Base-by-base conservation (phyloP, 2,888 invertebrate species). In the Therioaphis trifolii region DNA sequence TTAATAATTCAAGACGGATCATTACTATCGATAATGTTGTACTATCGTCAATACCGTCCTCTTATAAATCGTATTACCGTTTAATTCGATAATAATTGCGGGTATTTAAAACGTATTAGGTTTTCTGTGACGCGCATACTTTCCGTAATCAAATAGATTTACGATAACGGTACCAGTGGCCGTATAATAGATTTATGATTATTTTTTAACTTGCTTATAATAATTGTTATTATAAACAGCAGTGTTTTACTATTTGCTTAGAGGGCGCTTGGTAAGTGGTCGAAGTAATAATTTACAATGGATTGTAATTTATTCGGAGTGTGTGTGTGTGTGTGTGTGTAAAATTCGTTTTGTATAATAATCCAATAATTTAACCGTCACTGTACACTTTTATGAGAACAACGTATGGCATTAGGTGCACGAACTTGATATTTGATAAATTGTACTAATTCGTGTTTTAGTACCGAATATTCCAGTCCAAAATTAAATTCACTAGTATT, bases 141-240 rank as follows among this genome's bases (percentile, higher is more conserved):
- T 52, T n/a, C 2, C n/a, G 9, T 4, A 52, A 5, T 52, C 18
- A 21, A 35, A 52, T 52, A 21, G n/a, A n/a, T 21, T 52, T n/a
- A 52, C n/a, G 9, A 52, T 21, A n/a, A n/a, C n/a, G n/a, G 52
- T 21, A 52, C 2, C 5, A n/a, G 0, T 52, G 35, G 35, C 35
- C 3, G 11, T 7, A 35, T 72, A 72, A 49, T 52, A 29, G 29
- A 72, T 52, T 72, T 72, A 49, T 24, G 72, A 72, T 46, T 52
- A 29, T n/a, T 27, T 72, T 72, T 35, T 72, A 72, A 72, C 29
- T 52, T 35, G 14, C n/a, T 52, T 52, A 52, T 72, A 35, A 21
- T n/a, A 29, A 52, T 14, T 24, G 3, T n/a, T n/a, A 52, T 35
- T 35, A 35, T 35, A 5, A 35, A 35, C n/a, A n/a, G n/a, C n/a